Percentiles rank a stretch among this genome's conserved stretches.
Evolutionary conservation across 2,113 vertebrate species (phyloP).

Genomic region (Limnothrissa miodon): DNA sequence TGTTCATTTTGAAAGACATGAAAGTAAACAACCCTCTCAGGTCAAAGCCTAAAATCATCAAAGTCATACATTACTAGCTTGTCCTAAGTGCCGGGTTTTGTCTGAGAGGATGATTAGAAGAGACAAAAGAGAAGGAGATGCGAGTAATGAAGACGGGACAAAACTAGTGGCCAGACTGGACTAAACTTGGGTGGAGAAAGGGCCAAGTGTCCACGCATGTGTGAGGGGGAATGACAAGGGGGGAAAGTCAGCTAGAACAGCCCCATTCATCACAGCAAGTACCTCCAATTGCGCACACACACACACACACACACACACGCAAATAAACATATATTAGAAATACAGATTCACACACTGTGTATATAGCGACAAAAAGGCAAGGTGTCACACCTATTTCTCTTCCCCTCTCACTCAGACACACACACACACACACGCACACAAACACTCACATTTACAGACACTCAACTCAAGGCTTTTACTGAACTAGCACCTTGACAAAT

Average conservation of each 20-base stretch:
- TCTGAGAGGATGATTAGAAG: background rate
- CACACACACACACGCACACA: background rate
- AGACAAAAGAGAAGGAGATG: background rate
- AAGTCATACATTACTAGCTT: too few species aligned
- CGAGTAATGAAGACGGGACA: background rate
- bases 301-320: constrained; percentile 19
- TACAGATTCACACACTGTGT: constrained; percentile 22
- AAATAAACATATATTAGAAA: constrained; percentile 25
- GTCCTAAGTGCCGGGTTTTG: too few species aligned
- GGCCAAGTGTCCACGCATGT: background rate
- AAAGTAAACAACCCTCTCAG: too few species aligned
- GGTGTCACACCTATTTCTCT: background rate
- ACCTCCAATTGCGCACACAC: background rate
- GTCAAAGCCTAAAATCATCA: too few species aligned
- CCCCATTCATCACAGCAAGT: constrained; percentile 2
- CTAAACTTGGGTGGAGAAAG: background rate
- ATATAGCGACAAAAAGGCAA: constrained; percentile 11
- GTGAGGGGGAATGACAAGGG: background rate
- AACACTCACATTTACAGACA: background rate
- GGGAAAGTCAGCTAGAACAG: background rate
- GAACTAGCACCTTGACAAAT: background rate
- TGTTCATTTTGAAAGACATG: too few species aligned
- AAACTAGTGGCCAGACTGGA: background rate
- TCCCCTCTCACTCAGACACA: too few species aligned
- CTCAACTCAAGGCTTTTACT: background rate